Evolutionary conservation across 1,140 invertebrate species (phyloP).

Genomic region (Atopsyche davidsoni): DNA sequence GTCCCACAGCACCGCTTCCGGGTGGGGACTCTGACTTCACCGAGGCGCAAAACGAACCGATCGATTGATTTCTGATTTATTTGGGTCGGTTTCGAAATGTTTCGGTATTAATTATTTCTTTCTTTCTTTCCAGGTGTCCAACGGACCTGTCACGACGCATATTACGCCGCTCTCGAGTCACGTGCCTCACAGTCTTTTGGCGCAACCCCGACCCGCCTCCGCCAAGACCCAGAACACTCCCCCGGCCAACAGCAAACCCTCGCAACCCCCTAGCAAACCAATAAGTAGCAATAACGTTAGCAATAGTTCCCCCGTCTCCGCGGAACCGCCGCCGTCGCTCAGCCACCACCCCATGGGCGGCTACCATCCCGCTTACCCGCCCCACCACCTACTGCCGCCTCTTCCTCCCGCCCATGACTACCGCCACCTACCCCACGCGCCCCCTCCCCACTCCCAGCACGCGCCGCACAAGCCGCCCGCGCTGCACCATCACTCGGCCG

Average conservation of each 20-base stretch:
- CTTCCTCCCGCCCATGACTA: conserved; percentile 31
- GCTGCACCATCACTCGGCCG: conserved; percentile 36
- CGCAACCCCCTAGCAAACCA: conserved; percentile 26
- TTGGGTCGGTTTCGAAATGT: no score
- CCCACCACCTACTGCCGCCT: conserved; percentile 22
- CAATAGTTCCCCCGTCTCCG: conserved; percentile 17
- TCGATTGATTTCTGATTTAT: no score
- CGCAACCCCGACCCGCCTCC: conserved; percentile 27
- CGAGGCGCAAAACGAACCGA: no score
- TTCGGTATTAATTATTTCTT: no score
- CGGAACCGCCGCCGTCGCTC: conserved; percentile 6
- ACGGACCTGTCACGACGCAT: conserved; percentile 32
- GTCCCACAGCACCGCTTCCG: no score
- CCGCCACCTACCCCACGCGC: conserved; percentile 12
- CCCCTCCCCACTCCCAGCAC: conserved; percentile 27
- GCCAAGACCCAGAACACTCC: conserved; percentile 30
- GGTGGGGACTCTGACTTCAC: no score
- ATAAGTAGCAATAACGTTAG: conserved; percentile 28
- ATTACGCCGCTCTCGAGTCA: conserved; percentile 30
- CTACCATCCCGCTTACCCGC: conserved; percentile 24
- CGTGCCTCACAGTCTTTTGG: conserved; percentile 28
- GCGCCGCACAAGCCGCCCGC: conserved; percentile 18
- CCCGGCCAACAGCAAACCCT: conserved; percentile 24
- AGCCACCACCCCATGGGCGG: conserved; percentile 15
- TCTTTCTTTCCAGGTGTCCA: conserved; percentile 29